Base-by-base conservation (phyloP, 2,797 vertebrate genomes). In the Phaenicophaeus curvirostris region DNA sequence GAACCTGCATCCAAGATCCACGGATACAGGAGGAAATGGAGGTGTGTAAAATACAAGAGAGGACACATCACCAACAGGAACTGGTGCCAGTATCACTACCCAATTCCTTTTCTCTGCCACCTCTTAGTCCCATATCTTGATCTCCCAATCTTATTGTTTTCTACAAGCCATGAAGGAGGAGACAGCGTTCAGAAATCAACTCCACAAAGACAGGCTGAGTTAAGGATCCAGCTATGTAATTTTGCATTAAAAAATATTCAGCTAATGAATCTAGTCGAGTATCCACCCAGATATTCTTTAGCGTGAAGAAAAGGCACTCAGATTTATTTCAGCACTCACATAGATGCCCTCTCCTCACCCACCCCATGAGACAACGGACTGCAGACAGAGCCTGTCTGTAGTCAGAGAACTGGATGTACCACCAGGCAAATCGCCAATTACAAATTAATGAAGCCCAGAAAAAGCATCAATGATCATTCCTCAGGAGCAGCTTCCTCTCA, bases 401-500 rank as follows among this genome's bases (percentile, higher is more conserved):
- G 31, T 3, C 24, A 58, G 46, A 18, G 53, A 46, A 78, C 55
- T 66, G 61, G 44, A 53, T 6, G 6, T 30, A 69, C 50, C 63
- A 72, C 0, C 1, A 81, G 58, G 41, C 41, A 55, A 37, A n/a
- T 20, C 57, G 58, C 69, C 85, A 79, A 78, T 58, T 69, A 65
- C 6, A 86, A 93, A 83, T 74, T 62, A 85, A 78, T 44, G 17
- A 83, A 92, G 67, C 63, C 68, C 83, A 87, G 65, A 78, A 87
- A 72, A 90, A 86, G 50, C 55, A 80, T 51, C 61, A 73, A 30
- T 5, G 35, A 78, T 74, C 27, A 51, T 30, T 76, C 69, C 48
- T 71, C 35, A 44, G 62, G 73, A 89, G 83, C 8, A 67, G 37
- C 48, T 87, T 68, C 73, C 25, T 90, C 78, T 93, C 46, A 31